Evolutionary conservation across 2,888 invertebrate genomes (phyloP), one percentile per base, ranked within the genome.

Genomic region (Apomyelois bistriatella): DNA sequence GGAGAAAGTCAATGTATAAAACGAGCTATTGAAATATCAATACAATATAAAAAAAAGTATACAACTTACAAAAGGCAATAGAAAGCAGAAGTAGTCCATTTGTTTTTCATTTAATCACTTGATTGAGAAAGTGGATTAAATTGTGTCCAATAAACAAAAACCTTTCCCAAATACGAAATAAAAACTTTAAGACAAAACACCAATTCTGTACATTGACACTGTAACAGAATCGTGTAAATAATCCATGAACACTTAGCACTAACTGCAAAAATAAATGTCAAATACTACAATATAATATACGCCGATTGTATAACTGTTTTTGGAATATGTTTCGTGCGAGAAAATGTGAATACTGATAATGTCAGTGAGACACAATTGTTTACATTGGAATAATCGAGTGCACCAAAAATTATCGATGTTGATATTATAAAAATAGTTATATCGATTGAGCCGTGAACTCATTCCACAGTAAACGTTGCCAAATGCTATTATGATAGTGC

Each of bases 381-480:
- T 13, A 30, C 16, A 35, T 35, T 47, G 1, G 9, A 35, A 43
- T 54, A 15, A 12, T 35, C 22, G 36, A 53, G 22, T 30, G 9
- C 42, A 17, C 22, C 38, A 9, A 28, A 48, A 41, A 9, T 46
- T 57, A 54, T 50, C 47, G 53, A 54, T 54, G 50, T 52, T 38
- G 51, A 38, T 66, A 67, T 63, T 58, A 58, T 67, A 76, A 68
- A 75, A 76, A 77, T 78, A 79, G 67, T 59, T 7, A 10, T 15
- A 51, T 53, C 56, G 30, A 58, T 54, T 42, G 40, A 48, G 50
- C 57, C 53, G 60, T 67, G 72, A 64, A 68, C 70, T 66, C 73
- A 79, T 76, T 72, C 62, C 58, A 56, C 62, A 61, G 65, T 60
- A 59, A 43, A 53, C 49, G 65, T 54, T 81, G 82, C 82, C 82